A percentile compares a stretch with the other conserved stretches of the same genome.
Evolutionary conservation across 2,113 vertebrate genomes (phyloP).

Genomic region (Sinocyclocheilus anophthalmus): DNA sequence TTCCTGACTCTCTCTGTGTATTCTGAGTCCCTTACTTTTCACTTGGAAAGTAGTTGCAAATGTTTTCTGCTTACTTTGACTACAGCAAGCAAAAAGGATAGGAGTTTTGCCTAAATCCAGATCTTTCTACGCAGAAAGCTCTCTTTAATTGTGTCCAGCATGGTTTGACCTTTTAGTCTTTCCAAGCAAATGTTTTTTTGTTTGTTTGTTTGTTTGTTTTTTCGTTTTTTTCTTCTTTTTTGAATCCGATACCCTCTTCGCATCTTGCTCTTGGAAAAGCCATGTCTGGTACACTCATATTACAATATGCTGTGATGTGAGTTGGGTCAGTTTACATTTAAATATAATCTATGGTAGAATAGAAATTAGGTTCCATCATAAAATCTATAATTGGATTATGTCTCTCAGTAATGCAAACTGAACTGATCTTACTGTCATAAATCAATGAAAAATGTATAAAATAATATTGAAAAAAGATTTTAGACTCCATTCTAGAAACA

Average conservation of each 20-base stretch:
- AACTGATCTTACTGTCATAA: neutral
- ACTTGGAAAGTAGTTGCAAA: slow-evolving; percentile 63
- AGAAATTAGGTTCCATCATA: neutral
- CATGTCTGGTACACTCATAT: neutral
- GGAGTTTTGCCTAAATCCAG: slow-evolving; percentile 25
- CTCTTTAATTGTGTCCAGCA: neutral
- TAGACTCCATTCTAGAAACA: neutral
- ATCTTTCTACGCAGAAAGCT: neutral
- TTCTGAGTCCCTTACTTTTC: slow-evolving; percentile 29
- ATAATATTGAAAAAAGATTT: neutral
- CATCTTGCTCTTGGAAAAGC: neutral
- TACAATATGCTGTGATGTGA: neutral
- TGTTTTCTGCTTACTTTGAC: slow-evolving; percentile 47
- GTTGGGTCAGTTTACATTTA: slow-evolving; percentile 5
- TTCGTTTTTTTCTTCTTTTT: neutral
- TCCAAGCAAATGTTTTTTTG: neutral
- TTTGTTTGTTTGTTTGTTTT: no score
- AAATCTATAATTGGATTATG: slow-evolving; percentile 8
- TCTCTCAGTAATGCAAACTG: slow-evolving; percentile 22
- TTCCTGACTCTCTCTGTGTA: slow-evolving; percentile 1
- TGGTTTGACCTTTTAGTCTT: neutral
- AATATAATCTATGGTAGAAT: slow-evolving; percentile 4
- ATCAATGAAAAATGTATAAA: slow-evolving; percentile 4
- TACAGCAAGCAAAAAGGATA: slow-evolving; percentile 30
- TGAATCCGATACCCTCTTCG: neutral